Evolutionary conservation across 2,888 invertebrate species (phyloP).

Genomic region (Phasia obesa): DNA sequence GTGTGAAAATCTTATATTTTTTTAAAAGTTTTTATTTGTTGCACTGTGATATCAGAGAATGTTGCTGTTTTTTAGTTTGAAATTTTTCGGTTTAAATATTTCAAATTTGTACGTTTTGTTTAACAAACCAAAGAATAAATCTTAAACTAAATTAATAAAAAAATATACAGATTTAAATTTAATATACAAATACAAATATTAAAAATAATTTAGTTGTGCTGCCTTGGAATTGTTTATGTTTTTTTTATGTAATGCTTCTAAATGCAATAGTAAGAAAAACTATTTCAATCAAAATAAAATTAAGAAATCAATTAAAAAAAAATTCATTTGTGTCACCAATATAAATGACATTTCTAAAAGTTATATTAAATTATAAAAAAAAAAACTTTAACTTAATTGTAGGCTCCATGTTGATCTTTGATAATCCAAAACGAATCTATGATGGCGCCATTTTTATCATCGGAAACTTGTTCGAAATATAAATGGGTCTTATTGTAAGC

Average conservation of each 20-base stretch:
- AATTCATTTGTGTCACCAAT: background rate
- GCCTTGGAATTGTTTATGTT: background rate
- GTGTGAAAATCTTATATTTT: no score
- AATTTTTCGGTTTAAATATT: no score
- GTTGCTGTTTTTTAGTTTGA: no score
- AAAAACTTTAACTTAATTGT: constrained; percentile 65
- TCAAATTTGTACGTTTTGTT: background rate
- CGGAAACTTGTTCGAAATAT: constrained; percentile 93
- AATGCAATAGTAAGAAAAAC: no score
- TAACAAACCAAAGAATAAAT: no score
- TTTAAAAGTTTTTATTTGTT: no score
- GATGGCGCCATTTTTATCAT: constrained; percentile 86
- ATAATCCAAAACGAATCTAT: constrained; percentile 88
- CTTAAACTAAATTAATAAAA: no score
- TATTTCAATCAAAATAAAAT: background rate
- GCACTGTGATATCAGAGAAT: no score
- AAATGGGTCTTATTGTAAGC: constrained; percentile 93
- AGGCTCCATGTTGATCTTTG: constrained; percentile 83
- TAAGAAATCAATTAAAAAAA: background rate
- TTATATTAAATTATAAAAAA: no score
- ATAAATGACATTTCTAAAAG: background rate
- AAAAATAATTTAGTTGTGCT: background rate
- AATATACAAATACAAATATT: no score
- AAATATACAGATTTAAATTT: no score
- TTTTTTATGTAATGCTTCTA: background rate